Evolutionary conservation across 2,888 invertebrate species (phyloP).

Genomic region (Agrotis segetum): DNA sequence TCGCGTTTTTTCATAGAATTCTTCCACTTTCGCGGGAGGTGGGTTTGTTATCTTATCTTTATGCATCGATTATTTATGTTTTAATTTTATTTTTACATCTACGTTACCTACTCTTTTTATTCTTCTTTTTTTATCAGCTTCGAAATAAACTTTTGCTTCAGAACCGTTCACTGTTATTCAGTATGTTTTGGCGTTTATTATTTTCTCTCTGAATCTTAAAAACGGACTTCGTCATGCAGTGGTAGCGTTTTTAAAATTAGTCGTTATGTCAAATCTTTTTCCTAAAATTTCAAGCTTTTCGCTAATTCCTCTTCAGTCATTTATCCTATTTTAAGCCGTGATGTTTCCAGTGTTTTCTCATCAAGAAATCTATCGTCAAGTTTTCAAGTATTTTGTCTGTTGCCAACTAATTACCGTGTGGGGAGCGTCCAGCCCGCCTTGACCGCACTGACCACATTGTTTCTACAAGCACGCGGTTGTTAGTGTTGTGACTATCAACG

Average conservation of each 20-base stretch:
- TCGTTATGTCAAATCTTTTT: neutral
- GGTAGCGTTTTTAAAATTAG: neutral
- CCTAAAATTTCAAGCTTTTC: neutral
- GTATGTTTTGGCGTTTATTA: neutral
- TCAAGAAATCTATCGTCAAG: conserved; percentile 30
- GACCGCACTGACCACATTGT: conserved; percentile 45
- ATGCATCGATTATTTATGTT: neutral
- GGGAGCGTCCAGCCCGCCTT: conserved; percentile 47
- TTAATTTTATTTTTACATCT: neutral
- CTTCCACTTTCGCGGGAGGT: conserved; percentile 25
- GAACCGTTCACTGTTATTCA: neutral
- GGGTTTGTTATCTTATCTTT: conserved; percentile 13
- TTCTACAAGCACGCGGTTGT: conserved; percentile 38
- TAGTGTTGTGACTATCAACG: conserved; percentile 29
- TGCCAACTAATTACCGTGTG: conserved; percentile 52
- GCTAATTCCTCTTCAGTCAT: neutral
- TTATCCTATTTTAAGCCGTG: conserved; percentile 28
- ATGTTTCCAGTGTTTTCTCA: conserved; percentile 23
- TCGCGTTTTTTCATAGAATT: conserved; percentile 41
- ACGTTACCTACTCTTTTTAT: neutral
- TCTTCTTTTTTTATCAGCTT: neutral
- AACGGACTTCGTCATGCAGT: neutral
- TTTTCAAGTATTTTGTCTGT: conserved; percentile 18
- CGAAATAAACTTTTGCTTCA: neutral
- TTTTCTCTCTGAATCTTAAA: neutral